Conservation (phyloP, 1,140 invertebrate species). For the Rhopalosiphum maidis region DNA sequence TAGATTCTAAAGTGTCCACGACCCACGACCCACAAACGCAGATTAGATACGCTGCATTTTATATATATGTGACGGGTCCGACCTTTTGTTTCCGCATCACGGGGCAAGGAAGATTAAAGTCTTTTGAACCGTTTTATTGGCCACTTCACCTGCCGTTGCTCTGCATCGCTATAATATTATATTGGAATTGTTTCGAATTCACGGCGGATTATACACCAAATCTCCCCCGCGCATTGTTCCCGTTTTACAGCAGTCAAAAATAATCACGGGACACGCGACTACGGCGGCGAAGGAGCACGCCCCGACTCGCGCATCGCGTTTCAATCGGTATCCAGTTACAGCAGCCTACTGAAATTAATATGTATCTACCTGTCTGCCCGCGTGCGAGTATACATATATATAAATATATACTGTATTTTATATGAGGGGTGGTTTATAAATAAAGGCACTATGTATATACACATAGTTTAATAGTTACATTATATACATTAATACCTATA, state of each 20-base stretch:
- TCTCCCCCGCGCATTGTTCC: slow-evolving; percentile 19
- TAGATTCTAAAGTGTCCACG: background rate
- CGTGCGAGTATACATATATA: background rate
- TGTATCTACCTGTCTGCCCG: slow-evolving; percentile 26
- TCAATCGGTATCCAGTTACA: slow-evolving; percentile 38
- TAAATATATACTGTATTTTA: background rate
- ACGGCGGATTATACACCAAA: slow-evolving; percentile 30
- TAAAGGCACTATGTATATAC: background rate
- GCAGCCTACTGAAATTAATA: slow-evolving; percentile 34
- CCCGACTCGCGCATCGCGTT: slow-evolving; percentile 8
- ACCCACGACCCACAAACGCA: background rate
- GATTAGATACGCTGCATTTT: background rate
- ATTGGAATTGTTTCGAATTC: slow-evolving; percentile 43
- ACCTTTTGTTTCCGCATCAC: slow-evolving; percentile 33
- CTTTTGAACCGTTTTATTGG: slow-evolving; percentile 39
- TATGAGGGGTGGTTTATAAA: background rate
- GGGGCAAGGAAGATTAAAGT: slow-evolving; percentile 24
- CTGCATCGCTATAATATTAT: background rate
- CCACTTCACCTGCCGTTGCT: slow-evolving; percentile 40
- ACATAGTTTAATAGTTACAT: background rate
- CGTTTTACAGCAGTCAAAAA: background rate
- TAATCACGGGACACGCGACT: slow-evolving; percentile 44
- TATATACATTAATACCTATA: background rate
- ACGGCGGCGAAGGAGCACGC: background rate
- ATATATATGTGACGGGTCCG: background rate